A percentile compares a stretch with the other conserved stretches of the same genome.
phyloP scores from a whole-genome alignment of 2,113 vertebrate genomes.

The sheep (Ovis aries) region DNA sequence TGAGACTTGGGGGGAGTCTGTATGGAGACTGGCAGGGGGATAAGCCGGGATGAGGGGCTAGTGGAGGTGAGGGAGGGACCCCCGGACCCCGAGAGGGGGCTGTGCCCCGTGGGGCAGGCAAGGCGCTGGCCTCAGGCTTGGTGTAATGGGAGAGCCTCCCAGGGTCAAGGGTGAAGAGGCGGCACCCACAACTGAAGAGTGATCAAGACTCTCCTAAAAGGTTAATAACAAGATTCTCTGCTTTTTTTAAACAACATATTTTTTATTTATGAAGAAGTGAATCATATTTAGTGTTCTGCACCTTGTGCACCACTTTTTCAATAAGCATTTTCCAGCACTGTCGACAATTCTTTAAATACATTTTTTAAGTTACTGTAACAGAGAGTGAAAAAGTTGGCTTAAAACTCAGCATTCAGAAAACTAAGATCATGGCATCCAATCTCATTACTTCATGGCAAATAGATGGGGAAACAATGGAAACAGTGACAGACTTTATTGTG shows the following conservation, averaged over 20 bases:
- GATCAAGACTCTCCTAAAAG: not conserved
- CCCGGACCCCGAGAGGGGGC: not conserved
- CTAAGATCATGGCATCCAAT: not conserved
- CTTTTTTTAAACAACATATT: not conserved
- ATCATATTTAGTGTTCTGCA: not conserved
- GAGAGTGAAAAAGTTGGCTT: not conserved
- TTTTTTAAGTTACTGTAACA: not conserved
- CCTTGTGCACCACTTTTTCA: not conserved
- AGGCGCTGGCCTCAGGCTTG: fast-evolving
- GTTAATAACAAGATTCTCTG: not conserved
- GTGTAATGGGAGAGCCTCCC: not conserved
- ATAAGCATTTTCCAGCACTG: not conserved
- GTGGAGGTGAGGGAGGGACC: not conserved
- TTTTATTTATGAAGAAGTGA: no score
- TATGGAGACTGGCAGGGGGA: not conserved
- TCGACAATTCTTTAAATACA: not conserved
- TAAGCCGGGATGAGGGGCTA: not conserved
- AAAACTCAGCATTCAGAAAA: not conserved
- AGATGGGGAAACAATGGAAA: not conserved
- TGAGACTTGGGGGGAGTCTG: not conserved
- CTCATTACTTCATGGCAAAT: not conserved
- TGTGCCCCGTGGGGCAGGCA: not conserved
- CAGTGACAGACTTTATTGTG: not conserved
- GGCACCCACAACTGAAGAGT: not conserved
- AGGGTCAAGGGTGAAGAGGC: not conserved